These are phyloP conservation scores for Gymnarchus niloticus DNA, from an alignment of 2,113 vertebrate species.

Conservation along the genomic window DNA sequence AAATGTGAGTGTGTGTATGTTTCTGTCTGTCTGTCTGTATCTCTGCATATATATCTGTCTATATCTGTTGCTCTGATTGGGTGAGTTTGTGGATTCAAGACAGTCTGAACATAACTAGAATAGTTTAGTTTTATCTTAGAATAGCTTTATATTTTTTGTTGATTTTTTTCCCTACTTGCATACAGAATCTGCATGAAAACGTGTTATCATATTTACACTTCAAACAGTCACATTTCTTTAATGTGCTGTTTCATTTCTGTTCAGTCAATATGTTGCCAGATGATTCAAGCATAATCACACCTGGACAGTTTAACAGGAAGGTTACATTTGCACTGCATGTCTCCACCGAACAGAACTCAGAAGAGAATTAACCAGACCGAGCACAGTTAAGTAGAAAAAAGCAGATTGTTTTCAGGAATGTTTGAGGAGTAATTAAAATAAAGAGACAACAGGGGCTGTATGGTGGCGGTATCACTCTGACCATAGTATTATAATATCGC, in stretches of 20 bases:
- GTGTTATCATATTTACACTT: not conserved
- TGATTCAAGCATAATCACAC: not conserved
- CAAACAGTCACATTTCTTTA: not conserved
- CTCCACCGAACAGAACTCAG: not conserved
- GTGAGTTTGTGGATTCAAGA: not conserved
- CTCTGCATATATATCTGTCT: not conserved
- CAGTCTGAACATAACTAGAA: not conserved
- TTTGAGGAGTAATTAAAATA: not conserved
- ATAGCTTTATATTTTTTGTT: not conserved
- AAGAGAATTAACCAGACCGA: not conserved
- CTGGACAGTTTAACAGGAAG: not conserved
- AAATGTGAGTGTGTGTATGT: not conserved
- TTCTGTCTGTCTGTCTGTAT: not conserved
- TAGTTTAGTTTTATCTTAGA: not conserved
- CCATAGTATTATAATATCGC: not conserved
- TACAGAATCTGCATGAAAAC: not conserved
- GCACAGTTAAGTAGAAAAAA: not conserved
- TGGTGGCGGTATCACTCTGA: not conserved
- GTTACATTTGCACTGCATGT: not conserved
- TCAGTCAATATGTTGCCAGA: not conserved
- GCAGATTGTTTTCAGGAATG: not conserved
- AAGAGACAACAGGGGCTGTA: not conserved
- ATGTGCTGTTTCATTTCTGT: not conserved
- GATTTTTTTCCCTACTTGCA: not conserved
- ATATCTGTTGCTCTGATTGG: too few relatives aligned